These are phyloP conservation scores for Leucophenga varia DNA, from an alignment of 1,140 invertebrate genomes.

Conservation along the genomic window DNA sequence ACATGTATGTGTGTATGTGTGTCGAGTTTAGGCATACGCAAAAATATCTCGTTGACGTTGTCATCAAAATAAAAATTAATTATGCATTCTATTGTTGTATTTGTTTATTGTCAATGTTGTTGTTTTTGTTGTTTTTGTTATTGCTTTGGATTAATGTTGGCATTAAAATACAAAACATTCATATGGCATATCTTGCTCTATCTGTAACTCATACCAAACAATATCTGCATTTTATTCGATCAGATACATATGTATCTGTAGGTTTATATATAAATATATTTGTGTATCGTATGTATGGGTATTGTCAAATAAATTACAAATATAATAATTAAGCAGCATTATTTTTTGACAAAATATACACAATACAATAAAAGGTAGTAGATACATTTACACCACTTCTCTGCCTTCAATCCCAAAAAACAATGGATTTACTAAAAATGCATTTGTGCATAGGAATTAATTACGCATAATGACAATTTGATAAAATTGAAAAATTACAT, in stretches of 20 bases:
- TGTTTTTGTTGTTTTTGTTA: constrained; percentile 40
- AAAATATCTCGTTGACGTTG: constrained; percentile 40
- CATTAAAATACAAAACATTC: constrained; percentile 47
- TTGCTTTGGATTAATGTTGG: constrained; percentile 24
- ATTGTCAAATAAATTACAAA: constrained; percentile 49
- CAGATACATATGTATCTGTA: constrained; percentile 9
- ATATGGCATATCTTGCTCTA: constrained; percentile 31
- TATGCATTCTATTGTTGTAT: constrained; percentile 55
- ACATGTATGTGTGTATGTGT: constrained; percentile 2
- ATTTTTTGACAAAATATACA: constrained; percentile 50
- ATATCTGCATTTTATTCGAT: not conserved
- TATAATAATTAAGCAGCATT: constrained; percentile 54
- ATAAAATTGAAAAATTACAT: constrained; percentile 55
- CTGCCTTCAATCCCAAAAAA: no score
- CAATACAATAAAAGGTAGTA: no score
- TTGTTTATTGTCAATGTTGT: constrained; percentile 18
- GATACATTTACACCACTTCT: no score
- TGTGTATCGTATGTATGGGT: constrained; percentile 21
- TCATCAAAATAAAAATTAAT: constrained; percentile 57
- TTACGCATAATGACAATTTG: constrained; percentile 55
- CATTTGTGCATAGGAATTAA: constrained; percentile 54
- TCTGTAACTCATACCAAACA: not conserved
- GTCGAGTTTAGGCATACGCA: constrained; percentile 5
- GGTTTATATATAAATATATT: constrained; percentile 8
- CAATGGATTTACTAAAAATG: constrained; percentile 25